Evolutionary conservation across 2,888 invertebrate genomes (phyloP), one percentile per base, ranked within the genome.

Genomic region (Atrina japonica): DNA sequence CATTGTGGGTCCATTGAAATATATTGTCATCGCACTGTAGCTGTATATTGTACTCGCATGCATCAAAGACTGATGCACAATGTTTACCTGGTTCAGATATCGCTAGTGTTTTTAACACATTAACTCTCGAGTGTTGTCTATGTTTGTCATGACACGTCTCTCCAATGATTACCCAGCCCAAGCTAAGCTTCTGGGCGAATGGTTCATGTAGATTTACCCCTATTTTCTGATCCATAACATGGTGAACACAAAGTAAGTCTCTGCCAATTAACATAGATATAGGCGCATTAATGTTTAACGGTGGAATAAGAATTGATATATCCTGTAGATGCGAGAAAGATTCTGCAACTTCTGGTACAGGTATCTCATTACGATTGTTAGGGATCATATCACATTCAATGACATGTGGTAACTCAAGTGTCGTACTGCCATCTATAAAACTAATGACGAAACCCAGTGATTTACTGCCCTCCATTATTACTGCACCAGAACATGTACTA

Each of bases 231-330:
- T 65, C 65, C 25, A 58, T 14, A 9, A 73, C 65, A n/a, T 70
- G 53, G 21, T 69, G 73, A 3, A 52, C 69, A 9, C 49, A 23
- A n/a, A 47, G 40, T 16, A 70, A 23, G 30, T 73, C 73, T 50
- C 68, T n/a, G 27, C 69, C 69, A 52, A 70, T 64, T 23, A 73
- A 47, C 3, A 73, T n/a, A 14, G 18, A 29, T 16, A 73, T 66
- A 6, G 58, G 18, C n/a, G 47, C 45, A 11, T 56, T 16, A 9
- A 53, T 16, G 41, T 65, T 47, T 35, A 70, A 3, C 27, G 25
- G 41, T 3, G 73, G 63, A 52, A 73, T 53, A 7, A 29, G 16
- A 21, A 27, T 16, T 16, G 66, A 23, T 18, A 73, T 45, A 16
- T 53, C 40, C 2, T 16, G 3, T 5, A 73, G 40, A 66, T 73